Percentiles rank a stretch among this genome's conserved stretches.
phyloP scores from a whole-genome alignment of 1,140 invertebrate species.

The Armadillidium nasatum region DNA sequence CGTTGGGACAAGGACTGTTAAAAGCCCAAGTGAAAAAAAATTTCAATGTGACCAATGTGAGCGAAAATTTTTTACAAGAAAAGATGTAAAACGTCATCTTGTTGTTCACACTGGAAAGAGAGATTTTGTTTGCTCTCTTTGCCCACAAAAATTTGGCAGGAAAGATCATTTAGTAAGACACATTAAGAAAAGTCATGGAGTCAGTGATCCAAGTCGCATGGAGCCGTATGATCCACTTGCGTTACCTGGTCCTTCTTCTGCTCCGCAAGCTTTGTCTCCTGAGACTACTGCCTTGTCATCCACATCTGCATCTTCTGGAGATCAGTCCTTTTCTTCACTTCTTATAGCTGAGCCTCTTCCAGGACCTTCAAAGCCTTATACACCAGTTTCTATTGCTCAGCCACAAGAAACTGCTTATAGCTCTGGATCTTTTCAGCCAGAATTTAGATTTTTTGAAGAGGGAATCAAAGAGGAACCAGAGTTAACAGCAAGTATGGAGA shows the following conservation, averaged over 20 bases:
- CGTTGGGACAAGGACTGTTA: constrained; percentile 65
- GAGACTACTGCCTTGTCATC: constrained; percentile 29
- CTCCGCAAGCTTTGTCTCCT: constrained; percentile 31
- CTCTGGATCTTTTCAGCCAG: constrained; percentile 29
- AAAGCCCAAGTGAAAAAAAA: constrained; percentile 67
- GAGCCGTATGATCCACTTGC: constrained; percentile 28
- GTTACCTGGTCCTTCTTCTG: constrained; percentile 30
- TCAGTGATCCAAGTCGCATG: constrained; percentile 46
- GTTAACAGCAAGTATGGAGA: constrained; percentile 39
- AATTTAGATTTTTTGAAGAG: constrained; percentile 39
- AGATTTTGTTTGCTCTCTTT: constrained; percentile 70
- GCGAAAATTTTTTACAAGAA: constrained; percentile 66
- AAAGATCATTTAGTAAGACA: constrained; percentile 74
- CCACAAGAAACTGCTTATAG: constrained; percentile 29
- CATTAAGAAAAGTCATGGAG: constrained; percentile 64
- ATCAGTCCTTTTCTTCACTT: constrained; percentile 31
- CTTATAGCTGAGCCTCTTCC: constrained; percentile 33
- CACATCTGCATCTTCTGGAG: constrained; percentile 26
- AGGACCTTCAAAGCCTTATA: constrained; percentile 22
- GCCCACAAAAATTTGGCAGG: constrained; percentile 70
- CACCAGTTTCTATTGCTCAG: constrained; percentile 32
- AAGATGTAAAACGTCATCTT: constrained; percentile 70
- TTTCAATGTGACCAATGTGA: constrained; percentile 68
- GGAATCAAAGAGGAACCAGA: constrained; percentile 44
- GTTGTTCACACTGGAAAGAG: constrained; percentile 72